Conservation (phyloP, 1,140 invertebrate species). For the Drosophila ananassae region DNA sequence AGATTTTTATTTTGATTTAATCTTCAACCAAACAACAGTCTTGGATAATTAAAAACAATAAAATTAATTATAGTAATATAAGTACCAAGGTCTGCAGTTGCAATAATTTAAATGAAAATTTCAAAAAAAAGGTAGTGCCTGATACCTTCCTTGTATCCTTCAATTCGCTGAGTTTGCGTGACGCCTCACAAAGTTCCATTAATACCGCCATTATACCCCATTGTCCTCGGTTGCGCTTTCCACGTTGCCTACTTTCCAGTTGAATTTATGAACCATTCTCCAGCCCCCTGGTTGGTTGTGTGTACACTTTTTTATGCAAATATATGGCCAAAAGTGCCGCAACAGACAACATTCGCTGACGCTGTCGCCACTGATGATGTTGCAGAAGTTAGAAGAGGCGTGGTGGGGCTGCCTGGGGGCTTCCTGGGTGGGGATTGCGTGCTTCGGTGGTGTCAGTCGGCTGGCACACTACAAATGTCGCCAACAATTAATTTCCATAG, state of each 20-base stretch:
- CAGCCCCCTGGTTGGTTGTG: constrained; percentile 29
- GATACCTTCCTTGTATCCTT: background rate
- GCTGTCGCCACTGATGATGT: constrained; percentile 34
- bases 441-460: constrained; percentile 44
- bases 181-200: background rate
- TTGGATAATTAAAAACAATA: background rate
- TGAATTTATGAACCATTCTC: constrained; percentile 47
- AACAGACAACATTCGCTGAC: constrained; percentile 44
- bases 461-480: constrained; percentile 55
- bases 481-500: constrained; percentile 70
- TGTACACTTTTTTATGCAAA: constrained; percentile 59
- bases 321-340: constrained; percentile 47
- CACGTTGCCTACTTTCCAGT: constrained; percentile 46
- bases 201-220: constrained; percentile 12
- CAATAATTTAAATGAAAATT: background rate
- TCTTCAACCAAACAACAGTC: background rate
- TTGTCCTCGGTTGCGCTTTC: constrained; percentile 34
- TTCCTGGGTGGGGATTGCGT: constrained; percentile 31
- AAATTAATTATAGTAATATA: background rate
- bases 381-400: background rate
- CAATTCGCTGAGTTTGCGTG: constrained; percentile 1
- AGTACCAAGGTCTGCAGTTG: background rate
- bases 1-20: background rate
- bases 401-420: background rate
- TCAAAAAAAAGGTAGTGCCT: background rate